A percentile compares a stretch with the other conserved stretches of the same genome.
Evolutionary conservation across 2,888 invertebrate genomes (phyloP).

Genomic region (Diarsia mendica): DNA sequence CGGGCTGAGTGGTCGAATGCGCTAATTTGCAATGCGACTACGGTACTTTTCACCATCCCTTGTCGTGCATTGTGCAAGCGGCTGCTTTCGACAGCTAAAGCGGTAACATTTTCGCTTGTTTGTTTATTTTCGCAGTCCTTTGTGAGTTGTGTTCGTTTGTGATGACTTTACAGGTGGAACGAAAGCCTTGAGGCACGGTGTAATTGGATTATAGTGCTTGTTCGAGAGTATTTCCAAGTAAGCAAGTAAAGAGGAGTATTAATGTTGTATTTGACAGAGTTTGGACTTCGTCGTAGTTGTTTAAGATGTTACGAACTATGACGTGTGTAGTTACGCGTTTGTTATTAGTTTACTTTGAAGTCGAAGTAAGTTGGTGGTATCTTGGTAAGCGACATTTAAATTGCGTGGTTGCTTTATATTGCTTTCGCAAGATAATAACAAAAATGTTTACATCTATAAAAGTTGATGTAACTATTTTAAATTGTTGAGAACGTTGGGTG

Average conservation of each 20-base stretch:
- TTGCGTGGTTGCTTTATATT: not conserved
- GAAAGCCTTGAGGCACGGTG: constrained; percentile 59
- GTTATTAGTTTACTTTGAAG: constrained; percentile 28
- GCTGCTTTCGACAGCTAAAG: constrained; percentile 77
- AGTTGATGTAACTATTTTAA: not conserved
- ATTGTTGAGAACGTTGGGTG: not conserved
- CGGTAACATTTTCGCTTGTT: constrained; percentile 70
- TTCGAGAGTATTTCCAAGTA: constrained; percentile 42
- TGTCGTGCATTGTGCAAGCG: constrained; percentile 71
- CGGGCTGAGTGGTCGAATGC: constrained; percentile 79
- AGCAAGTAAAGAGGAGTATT: constrained; percentile 45
- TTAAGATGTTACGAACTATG: constrained; percentile 33
- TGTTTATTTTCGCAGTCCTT: constrained; percentile 71
- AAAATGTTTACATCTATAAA: not conserved
- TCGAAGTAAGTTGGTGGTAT: constrained; percentile 3
- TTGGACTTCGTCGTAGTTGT: constrained; percentile 35
- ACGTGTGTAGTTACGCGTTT: constrained; percentile 14
- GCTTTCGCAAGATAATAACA: not conserved
- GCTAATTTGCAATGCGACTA: constrained; percentile 83
- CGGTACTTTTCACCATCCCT: constrained; percentile 77
- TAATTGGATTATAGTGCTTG: constrained; percentile 62
- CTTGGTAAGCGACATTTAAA: not conserved
- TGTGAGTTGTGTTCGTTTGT: constrained; percentile 62
- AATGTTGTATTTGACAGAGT: constrained; percentile 45
- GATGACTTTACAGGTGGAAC: constrained; percentile 62